Conservation (phyloP, 1,140 invertebrate genomes). For the Saxidomus purpurata region DNA sequence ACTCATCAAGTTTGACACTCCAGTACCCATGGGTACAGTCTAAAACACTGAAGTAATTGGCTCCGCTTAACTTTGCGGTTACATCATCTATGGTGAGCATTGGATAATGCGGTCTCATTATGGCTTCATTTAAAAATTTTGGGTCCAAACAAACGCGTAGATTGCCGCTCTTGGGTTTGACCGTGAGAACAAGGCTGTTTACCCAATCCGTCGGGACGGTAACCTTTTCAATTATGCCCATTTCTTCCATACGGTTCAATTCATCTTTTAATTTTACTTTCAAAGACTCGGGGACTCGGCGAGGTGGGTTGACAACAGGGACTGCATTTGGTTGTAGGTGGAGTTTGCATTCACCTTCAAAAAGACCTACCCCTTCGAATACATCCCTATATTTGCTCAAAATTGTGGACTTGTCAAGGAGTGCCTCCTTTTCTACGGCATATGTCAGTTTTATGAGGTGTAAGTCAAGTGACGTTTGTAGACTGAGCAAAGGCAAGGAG, state of each 20-base stretch:
- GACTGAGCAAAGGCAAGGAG: background rate
- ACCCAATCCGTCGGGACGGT: conserved; percentile 73
- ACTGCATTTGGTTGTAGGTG: background rate
- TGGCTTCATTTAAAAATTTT: conserved; percentile 52
- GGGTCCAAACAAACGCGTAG: conserved; percentile 63
- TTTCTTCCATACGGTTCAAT: conserved; percentile 44
- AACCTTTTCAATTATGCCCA: conserved; percentile 86
- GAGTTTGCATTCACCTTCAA: background rate
- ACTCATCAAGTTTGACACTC: conserved; percentile 74
- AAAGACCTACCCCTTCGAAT: conserved; percentile 2
- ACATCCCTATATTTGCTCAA: background rate
- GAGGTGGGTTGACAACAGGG: background rate
- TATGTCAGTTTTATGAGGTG: background rate
- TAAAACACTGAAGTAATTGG: background rate
- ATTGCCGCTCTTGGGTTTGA: conserved; percentile 14
- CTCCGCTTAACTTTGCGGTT: background rate
- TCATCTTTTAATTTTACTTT: background rate
- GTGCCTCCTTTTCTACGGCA: conserved; percentile 22
- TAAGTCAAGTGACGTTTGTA: conserved; percentile 3
- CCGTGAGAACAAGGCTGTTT: conserved; percentile 71
- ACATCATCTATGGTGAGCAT: conserved; percentile 53
- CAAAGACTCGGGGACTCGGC: conserved; percentile 10
- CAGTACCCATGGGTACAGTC: conserved; percentile 77
- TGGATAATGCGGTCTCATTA: conserved; percentile 59
- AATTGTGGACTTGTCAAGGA: background rate